Percentiles rank a stretch among this genome's conserved stretches.
Evolutionary conservation across 2,888 invertebrate genomes (phyloP).

Genomic region (Hyalella azteca): DNA sequence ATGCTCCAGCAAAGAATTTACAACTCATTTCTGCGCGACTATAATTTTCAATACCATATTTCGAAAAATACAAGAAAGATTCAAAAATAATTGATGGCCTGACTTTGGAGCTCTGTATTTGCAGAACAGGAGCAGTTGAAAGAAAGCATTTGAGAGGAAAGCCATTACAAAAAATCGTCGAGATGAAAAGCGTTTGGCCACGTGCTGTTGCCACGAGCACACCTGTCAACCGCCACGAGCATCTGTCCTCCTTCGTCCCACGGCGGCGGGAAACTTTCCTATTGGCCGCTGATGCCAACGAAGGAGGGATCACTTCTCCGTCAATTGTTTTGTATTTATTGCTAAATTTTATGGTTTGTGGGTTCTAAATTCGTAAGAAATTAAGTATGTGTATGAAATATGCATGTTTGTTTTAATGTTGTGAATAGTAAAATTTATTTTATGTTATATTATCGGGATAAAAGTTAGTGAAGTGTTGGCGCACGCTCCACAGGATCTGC

Average conservation of each 20-base stretch:
- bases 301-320: slow-evolving; percentile 15
- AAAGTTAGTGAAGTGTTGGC: background rate
- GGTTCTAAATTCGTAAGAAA: too few species aligned
- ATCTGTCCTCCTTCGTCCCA: slow-evolving; percentile 38
- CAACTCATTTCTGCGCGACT: too few species aligned
- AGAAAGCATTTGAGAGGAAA: slow-evolving; percentile 5
- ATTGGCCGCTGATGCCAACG: slow-evolving; percentile 42
- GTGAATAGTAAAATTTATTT: too few species aligned
- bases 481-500: slow-evolving; percentile 27
- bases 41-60: too few species aligned
- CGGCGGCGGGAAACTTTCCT: slow-evolving; percentile 26
- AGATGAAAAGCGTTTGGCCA: slow-evolving; percentile 18
- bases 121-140: background rate
- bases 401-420: too few species aligned
- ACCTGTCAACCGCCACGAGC: slow-evolving; percentile 58
- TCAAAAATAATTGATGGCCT: background rate
- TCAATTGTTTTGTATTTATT: background rate
- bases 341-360: too few species aligned
- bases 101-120: background rate
- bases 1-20: too few species aligned
- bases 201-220: slow-evolving; percentile 48
- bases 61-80: background rate
- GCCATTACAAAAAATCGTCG: slow-evolving; percentile 14
- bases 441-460: too few species aligned
- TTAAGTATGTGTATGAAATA: too few species aligned